Evolutionary conservation across 2,113 vertebrate species (phyloP), one percentile per base, ranked within the genome.

Genomic region (Clarias macrocephalus): DNA sequence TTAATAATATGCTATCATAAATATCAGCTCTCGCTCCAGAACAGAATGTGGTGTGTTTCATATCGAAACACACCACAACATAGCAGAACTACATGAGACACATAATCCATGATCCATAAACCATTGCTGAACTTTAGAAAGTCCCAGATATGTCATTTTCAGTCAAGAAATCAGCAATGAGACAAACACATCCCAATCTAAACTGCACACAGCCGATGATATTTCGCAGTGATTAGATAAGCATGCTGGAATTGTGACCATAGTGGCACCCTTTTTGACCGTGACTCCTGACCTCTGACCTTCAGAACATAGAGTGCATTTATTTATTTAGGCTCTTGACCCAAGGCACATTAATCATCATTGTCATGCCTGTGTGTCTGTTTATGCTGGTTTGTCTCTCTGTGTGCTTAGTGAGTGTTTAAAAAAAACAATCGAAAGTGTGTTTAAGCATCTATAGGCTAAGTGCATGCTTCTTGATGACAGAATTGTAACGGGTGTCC

Each of bases 281-380:
- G 2, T 82, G 88, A 88, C 88, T 76, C 62, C 10, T 86, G 77
- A 86, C 85, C 80, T 84, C 70, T 85, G 79, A 89, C 82, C 86
- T 63, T 68, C 30, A 37, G 68, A 85, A 37, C 82, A 82, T 88
- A 56, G 80, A 68, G n/a, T 81, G 68, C 72, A 85, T 88, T 89
- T 88, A 86, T 88, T 89, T 89, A 76, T 88, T 85, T 88, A 89
- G 83, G 77, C 72, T 52, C 73, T 60, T 80, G 81, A 62, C 80
- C 81, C 30, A 48, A 87, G 52, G n/a, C 65, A 9, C 83, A 88
- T 91, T 75, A 80, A 91, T 91, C 90, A 92, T 87, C 81, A 80
- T 56, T 87, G 88, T 84, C 88, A 84, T 81, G 62, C 86, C 76
- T 87, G 56, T 88, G 79, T 87, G 63, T 85, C 70, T 82, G 63